Percentiles rank a stretch among this genome's conserved stretches.
phyloP scores from a whole-genome alignment of 2,888 invertebrate species.

The Smittia sp. region DNA sequence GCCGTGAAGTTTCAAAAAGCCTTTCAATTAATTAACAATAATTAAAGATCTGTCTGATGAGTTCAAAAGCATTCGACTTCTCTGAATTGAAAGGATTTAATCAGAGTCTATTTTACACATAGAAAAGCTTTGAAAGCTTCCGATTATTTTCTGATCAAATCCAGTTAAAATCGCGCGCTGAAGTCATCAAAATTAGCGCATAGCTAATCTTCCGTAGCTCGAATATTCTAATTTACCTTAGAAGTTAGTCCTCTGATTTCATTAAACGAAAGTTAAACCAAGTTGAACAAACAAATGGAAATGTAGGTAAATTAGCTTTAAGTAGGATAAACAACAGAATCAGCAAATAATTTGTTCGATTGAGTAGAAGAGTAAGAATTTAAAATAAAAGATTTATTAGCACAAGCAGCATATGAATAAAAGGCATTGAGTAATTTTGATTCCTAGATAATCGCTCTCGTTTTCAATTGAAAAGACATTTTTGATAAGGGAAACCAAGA shows the following conservation, averaged over 20 bases:
- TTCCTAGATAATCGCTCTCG: not conserved
- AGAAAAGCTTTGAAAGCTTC: too few relatives aligned
- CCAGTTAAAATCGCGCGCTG: too few relatives aligned
- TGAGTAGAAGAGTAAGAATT: not conserved
- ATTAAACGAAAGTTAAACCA: not conserved
- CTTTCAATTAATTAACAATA: too few relatives aligned
- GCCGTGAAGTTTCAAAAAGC: too few relatives aligned
- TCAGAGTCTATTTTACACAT: too few relatives aligned
- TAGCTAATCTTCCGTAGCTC: too few relatives aligned
- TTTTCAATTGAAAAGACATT: slow-evolving; percentile 27
- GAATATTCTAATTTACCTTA: too few relatives aligned
- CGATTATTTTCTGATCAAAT: too few relatives aligned
- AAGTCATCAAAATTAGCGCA: too few relatives aligned
- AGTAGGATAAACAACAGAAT: slow-evolving; percentile 34
- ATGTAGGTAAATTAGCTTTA: slow-evolving; percentile 40
- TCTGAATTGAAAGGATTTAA: too few relatives aligned
- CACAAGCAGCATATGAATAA: not conserved
- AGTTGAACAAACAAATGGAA: slow-evolving; percentile 19
- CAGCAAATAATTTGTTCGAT: slow-evolving; percentile 26
- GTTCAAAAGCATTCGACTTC: too few relatives aligned
- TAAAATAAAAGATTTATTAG: not conserved
- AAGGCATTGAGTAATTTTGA: not conserved
- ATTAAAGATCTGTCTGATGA: too few relatives aligned
- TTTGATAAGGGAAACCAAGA: not conserved
- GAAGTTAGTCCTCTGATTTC: not conserved